These are phyloP conservation scores for Phenganax subtilis DNA, from an alignment of 92 coral and sea anemone genomes.

Conservation along the genomic window DNA sequence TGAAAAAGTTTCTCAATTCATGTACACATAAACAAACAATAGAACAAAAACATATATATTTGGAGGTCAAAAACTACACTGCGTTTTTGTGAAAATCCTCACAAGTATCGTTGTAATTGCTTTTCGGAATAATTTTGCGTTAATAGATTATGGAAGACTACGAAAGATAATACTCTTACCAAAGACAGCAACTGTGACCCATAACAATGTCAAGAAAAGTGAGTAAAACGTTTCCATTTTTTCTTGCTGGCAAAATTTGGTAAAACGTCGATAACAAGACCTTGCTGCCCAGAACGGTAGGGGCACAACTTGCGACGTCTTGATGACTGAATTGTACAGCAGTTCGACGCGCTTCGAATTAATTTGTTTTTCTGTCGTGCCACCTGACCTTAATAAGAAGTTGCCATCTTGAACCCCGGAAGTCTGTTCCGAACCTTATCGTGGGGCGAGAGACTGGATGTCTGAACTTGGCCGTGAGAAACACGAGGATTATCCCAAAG, in stretches of 20 bases:
- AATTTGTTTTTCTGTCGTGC: slow-evolving; percentile 28
- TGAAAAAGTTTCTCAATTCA: too few relatives aligned
- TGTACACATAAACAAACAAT: too few relatives aligned
- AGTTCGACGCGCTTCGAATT: slow-evolving; percentile 24
- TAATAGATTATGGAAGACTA: not conserved
- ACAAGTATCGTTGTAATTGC: slow-evolving; percentile 6
- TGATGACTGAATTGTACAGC: not conserved
- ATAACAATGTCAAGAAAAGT: not conserved
- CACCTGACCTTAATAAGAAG: slow-evolving; percentile 33
- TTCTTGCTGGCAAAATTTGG: not conserved
- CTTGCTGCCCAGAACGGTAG: not conserved
- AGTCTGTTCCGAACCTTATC: slow-evolving; percentile 38
- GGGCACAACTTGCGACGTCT: not conserved
- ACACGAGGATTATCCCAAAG: not conserved
- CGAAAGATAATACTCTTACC: slow-evolving; percentile 4
- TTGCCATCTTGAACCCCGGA: slow-evolving; percentile 33
- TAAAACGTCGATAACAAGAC: not conserved
- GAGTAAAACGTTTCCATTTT: slow-evolving; percentile 16
- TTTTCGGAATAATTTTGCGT: not conserved
- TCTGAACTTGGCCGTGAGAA: slow-evolving; percentile 24
- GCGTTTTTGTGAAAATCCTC: slow-evolving; percentile 9
- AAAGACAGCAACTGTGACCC: not conserved
- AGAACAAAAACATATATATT: not conserved
- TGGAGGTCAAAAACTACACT: slow-evolving; percentile 1
- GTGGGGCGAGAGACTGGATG: slow-evolving; percentile 9